These are phyloP conservation scores for Agonopterix heracliana DNA, from an alignment of 2,888 invertebrate species.

Conservation along the genomic window DNA sequence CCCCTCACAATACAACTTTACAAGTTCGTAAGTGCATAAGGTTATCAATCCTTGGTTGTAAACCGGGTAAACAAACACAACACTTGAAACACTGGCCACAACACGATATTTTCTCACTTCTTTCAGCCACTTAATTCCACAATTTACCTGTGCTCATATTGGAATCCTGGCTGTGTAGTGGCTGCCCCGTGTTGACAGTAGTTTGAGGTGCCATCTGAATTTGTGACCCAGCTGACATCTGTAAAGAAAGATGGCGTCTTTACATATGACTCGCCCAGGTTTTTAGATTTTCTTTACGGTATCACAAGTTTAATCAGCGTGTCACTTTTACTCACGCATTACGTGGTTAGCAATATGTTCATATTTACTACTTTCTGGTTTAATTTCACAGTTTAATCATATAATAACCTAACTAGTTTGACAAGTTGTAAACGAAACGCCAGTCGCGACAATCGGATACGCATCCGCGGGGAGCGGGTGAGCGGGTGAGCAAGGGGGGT, in stretches of 20 bases:
- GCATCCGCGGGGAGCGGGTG: slow-evolving; percentile 63
- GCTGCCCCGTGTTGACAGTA: slow-evolving; percentile 88
- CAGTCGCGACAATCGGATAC: slow-evolving; percentile 74
- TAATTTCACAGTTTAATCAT: slow-evolving; percentile 40
- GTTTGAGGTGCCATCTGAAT: slow-evolving; percentile 98
- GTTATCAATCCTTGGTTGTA: slow-evolving; percentile 34
- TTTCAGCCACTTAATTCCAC: slow-evolving; percentile 47
- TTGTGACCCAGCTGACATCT: slow-evolving; percentile 98
- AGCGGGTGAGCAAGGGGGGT: slow-evolving; percentile 31
- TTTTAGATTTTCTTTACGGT: slow-evolving; percentile 36
- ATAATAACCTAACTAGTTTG: slow-evolving; percentile 73
- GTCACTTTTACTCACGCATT: slow-evolving; percentile 44
- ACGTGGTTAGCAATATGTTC: slow-evolving; percentile 34
- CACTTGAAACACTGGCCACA: slow-evolving; percentile 50
- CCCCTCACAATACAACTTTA: slow-evolving; percentile 24
- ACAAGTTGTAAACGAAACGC: slow-evolving; percentile 71
- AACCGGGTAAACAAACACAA: slow-evolving; percentile 48
- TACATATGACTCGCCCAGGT: slow-evolving; percentile 72
- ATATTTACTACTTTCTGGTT: slow-evolving; percentile 30
- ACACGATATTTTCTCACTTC: slow-evolving; percentile 45
- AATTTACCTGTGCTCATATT: slow-evolving; percentile 96
- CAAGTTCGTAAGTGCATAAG: slow-evolving; percentile 38
- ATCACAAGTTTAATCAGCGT: slow-evolving; percentile 27
- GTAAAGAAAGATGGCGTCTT: slow-evolving; percentile 78
- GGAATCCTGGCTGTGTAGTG: slow-evolving; percentile 96